Base-by-base conservation (phyloP, 1,140 invertebrate genomes). In the Drosophila leontia region DNA sequence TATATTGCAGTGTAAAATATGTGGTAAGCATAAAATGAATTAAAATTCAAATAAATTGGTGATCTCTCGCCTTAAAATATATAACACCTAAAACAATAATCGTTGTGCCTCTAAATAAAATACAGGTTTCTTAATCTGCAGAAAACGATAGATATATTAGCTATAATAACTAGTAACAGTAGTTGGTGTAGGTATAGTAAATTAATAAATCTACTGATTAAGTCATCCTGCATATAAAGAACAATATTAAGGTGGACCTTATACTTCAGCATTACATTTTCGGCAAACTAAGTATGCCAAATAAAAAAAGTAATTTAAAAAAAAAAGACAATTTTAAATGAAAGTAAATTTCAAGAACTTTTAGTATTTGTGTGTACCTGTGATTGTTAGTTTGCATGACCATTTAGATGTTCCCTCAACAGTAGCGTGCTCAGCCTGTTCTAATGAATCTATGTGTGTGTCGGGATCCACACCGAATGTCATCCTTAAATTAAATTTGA, bases 371-470 rank as follows among this genome's bases (percentile, higher is more conserved):
- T 45, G 78, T 93, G 93, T 95, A 98, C 98, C 98, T 98, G 98
- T 99, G 93, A 99, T 98, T 93, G 98, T 98, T 95, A 99, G 98
- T 96, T 99, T 99, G 95, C 98, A 99, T 94, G 98, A 99, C 99
- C 99, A 99, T 95, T 99, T 99, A 93, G 98, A 99, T 92, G 98
- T 99, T 94, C 99, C 99, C 95, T 99, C 99, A 93, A 99, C 97
- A 94, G 99, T 99, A 94, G 97, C 96, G 94, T 96, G 96, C 95
- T 99, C 98, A 85, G 98, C 98, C 94, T 98, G 97, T 95, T 99
- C 98, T 94, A 99, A 96, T 94, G 98, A 98, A 95, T 99, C 98
- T 95, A 98, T 98, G 95, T 99, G 99, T 94, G 97, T 98, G 94
- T 99, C 98, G 94, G 98, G 97, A 94, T 99, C 98, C 95, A 99